Evolutionary conservation across 2,797 vertebrate genomes (phyloP).

Genomic region (Liparis tanakae): DNA sequence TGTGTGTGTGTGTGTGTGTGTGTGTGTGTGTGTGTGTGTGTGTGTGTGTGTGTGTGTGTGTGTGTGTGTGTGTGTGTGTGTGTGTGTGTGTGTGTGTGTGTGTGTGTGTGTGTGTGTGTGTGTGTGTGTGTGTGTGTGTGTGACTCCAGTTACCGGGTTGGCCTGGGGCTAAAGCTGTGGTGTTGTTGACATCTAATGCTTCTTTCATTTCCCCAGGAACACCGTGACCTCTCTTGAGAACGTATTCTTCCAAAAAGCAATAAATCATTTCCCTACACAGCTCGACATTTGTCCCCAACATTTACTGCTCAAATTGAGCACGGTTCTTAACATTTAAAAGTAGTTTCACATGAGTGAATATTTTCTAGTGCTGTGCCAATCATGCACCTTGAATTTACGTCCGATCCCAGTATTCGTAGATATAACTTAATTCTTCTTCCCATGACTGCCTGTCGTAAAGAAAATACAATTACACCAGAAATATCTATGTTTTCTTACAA

Average conservation of each 20-base stretch:
- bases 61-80: slow-evolving; percentile 5
- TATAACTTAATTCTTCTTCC: not conserved
- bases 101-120: slow-evolving; percentile 5
- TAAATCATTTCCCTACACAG: slow-evolving; percentile 79
- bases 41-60: not conserved
- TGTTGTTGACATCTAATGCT: slow-evolving; percentile 69
- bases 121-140: not conserved
- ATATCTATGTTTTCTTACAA: not conserved
- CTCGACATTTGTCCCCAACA: slow-evolving; percentile 77
- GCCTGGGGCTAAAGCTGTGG: slow-evolving; percentile 58
- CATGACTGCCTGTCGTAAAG: not conserved
- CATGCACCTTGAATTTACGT: slow-evolving; percentile 10
- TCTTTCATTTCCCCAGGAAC: slow-evolving; percentile 77
- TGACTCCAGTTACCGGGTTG: slow-evolving; percentile 24
- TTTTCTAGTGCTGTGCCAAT: slow-evolving; percentile 50
- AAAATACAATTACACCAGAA: not conserved
- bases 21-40: slow-evolving; percentile 5
- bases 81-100: not conserved
- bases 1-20: not conserved
- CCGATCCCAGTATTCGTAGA: not conserved
- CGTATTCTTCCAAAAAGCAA: slow-evolving; percentile 72
- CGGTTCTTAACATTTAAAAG: slow-evolving; percentile 80
- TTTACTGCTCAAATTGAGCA: slow-evolving; percentile 77
- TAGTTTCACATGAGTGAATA: slow-evolving; percentile 72
- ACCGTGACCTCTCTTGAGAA: slow-evolving; percentile 71